Evolutionary conservation across 2,113 vertebrate genomes (phyloP), one percentile per base, ranked within the genome.

Genomic region (Sturnus vulgaris): DNA sequence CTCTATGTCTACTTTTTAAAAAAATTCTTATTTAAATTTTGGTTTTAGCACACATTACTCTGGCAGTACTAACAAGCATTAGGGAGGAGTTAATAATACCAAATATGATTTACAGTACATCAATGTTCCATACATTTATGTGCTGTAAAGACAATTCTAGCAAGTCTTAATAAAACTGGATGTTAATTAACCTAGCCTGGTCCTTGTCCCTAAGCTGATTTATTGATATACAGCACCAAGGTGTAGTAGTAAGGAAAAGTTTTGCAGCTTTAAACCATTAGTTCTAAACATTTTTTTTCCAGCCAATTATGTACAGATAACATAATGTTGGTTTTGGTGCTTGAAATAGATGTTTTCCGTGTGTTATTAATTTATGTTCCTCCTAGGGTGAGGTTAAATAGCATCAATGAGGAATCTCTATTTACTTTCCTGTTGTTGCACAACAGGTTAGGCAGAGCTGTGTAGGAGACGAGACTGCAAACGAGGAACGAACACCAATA

Each of bases 331-430:
- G 3, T 6, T 61, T 85, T 79, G 39, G 1, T 42, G 11, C 18
- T 6, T 42, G 10, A 72, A 35, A 40, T 5, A 28, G 12, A 31
- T 10, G 28, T 6, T 15, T 60, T 88, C 49, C 8, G 1, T 80
- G 10, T 0, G 0, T 68, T 88, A 24, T 40, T 71, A 19, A 24
- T 16, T 75, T 53, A 24, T 4, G 1, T 1, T 66, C 0, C 30
- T 79, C 21, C 27, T 46, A 21, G 14, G 4, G 8, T 79, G 12
- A 88, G 25, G 42, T 11, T 40, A 71, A 60, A 71, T 5, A 86
- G 10, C 37, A 83, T 6, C 0, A 1, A 69, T 5, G 27, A 83
- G 70, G 25, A 83, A 50, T 64, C 35, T 77, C 3, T 23, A 31
- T 55, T 86, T 82, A 5, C 5, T 44, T 71, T 63, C 17, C 9